Evolutionary conservation across 2,888 invertebrate species (phyloP).

Genomic region (Athetis lepigone): DNA sequence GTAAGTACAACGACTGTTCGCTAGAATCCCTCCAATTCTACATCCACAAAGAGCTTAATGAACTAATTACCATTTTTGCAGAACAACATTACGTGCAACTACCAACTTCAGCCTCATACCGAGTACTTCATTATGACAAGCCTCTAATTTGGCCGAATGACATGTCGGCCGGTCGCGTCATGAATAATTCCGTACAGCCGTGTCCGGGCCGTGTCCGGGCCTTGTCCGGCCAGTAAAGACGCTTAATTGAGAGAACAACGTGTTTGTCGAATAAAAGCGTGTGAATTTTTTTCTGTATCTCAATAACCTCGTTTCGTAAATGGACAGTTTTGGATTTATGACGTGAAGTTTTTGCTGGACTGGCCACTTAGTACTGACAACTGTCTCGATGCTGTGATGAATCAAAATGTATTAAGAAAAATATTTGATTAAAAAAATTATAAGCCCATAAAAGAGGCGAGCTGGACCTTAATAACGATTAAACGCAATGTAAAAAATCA

Average conservation of each 20-base stretch:
- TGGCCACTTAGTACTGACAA: constrained; percentile 18
- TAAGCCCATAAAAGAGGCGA: background rate
- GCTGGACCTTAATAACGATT: background rate
- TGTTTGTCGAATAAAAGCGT: constrained; percentile 81
- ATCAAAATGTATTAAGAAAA: constrained; percentile 7
- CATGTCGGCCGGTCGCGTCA: constrained; percentile 78
- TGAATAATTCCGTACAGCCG: constrained; percentile 82
- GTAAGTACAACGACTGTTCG: too few species aligned
- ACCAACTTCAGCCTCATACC: constrained; percentile 47
- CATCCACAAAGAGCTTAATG: constrained; percentile 51
- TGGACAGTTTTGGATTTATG: constrained; percentile 66
- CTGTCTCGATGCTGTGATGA: constrained; percentile 3
- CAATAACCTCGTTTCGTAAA: constrained; percentile 70
- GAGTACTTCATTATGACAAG: constrained; percentile 69
- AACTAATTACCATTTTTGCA: constrained; percentile 63
- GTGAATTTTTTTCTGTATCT: constrained; percentile 81
- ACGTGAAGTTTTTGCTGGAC: constrained; percentile 52
- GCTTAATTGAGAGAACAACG: constrained; percentile 87
- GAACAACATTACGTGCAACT: constrained; percentile 53
- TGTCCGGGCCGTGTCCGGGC: constrained; percentile 72
- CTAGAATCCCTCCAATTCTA: constrained; percentile 5
- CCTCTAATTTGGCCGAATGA: constrained; percentile 75
- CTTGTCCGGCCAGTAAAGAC: constrained; percentile 81
- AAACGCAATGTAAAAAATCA: constrained; percentile 23
- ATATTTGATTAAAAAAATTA: constrained; percentile 6